Evolutionary conservation across 2,797 vertebrate species (phyloP), one percentile per base, ranked within the genome.

Genomic region (Spea hammondii): DNA sequence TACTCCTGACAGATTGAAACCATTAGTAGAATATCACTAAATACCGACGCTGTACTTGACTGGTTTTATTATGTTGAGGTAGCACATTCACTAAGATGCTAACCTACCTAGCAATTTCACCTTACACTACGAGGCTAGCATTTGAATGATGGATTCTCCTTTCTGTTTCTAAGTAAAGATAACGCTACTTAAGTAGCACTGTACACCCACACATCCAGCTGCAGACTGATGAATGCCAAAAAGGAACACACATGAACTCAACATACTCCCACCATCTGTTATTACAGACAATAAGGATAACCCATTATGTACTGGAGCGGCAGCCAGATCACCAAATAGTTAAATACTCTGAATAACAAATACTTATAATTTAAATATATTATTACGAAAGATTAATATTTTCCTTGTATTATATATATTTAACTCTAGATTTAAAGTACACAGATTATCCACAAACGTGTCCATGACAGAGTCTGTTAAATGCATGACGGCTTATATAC

Each of bases 191-290:
- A 69, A 74, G 74, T 13, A 73, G 70, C 53, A 62, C 67, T 54
- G 4, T 1, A 64, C 65, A 49, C 70, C 75, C 74, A 82, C 75
- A 54, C 65, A 77, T 69, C 54, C 79, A 82, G 79, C 74, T 77
- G 79, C 70, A 44, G 60, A 46, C 50, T 68, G 64, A 77, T 54
- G 57, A 53, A 77, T 72, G 70, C 70, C 64, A 81, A 72, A 69
- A 72, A 32, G 64, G 62, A 68, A 32, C 74, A 60, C 74, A 67
- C 49, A 49, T 51, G 60, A 76, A 65, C n/a, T 6, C 1, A 9
- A 17, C 70, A 65, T 65, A 57, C 50, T 68, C n/a, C 53, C 72
- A 69, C 67, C 73, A 77, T 81, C 79, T 81, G 74, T 74, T 54
- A 50, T 59, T 7, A 44, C 79, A 50, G 79, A 67, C 64, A 48